Percentiles rank a stretch among this genome's conserved stretches.
These are phyloP conservation scores for Andrena dorsata DNA, from an alignment of 2,888 invertebrate genomes.

Conservation along the genomic window DNA sequence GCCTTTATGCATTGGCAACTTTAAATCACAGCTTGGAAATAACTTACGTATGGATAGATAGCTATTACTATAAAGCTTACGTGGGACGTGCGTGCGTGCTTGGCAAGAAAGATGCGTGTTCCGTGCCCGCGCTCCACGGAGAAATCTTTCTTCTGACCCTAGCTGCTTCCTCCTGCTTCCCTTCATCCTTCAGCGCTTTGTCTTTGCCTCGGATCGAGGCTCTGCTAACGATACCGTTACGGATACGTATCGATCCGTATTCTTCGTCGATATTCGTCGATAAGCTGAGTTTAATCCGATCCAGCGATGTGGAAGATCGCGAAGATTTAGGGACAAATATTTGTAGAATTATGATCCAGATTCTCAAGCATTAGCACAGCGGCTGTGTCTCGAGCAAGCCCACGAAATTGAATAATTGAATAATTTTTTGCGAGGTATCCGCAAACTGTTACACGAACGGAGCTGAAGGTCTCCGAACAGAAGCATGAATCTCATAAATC, in stretches of 20 bases:
- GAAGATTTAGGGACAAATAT: no score
- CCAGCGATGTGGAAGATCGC: not conserved
- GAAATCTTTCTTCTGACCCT: constrained; percentile 62
- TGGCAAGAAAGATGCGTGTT: constrained; percentile 40
- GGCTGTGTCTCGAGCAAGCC: not conserved
- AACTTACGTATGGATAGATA: constrained; percentile 73
- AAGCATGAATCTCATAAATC: constrained; percentile 40
- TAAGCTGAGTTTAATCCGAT: not conserved
- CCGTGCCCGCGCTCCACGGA: constrained; percentile 10
- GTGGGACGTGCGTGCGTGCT: constrained; percentile 64
- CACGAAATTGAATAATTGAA: not conserved
- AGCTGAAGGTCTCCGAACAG: constrained; percentile 20
- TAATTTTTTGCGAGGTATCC: constrained; percentile 4
- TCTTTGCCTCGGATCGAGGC: constrained; percentile 33
- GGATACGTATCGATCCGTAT: constrained; percentile 5
- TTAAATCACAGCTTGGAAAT: constrained; percentile 76
- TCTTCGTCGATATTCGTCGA: not conserved
- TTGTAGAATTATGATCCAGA: no score
- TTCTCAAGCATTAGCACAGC: not conserved
- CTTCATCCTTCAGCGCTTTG: constrained; percentile 12
- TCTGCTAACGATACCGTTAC: constrained; percentile 17
- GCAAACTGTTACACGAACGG: constrained; percentile 19
- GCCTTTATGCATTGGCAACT: constrained; percentile 73
- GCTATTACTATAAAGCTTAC: constrained; percentile 70
- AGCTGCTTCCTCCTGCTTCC: constrained; percentile 44